Evolutionary conservation across 2,888 invertebrate genomes (phyloP).

Genomic region (Acrobasis consociella): DNA sequence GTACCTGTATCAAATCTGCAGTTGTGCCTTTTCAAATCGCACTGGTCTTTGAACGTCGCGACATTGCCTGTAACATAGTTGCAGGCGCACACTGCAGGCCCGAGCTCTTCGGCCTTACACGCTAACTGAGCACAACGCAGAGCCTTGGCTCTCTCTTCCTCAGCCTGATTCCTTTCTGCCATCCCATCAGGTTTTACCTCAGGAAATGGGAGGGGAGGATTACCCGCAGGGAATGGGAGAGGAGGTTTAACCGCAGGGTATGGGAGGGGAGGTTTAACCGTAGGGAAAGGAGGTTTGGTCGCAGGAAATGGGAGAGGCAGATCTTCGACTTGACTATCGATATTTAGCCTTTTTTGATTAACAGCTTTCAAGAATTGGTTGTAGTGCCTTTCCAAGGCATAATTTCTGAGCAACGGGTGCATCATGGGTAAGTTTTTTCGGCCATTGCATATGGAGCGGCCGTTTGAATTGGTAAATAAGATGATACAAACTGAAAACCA

Average conservation of each 20-base stretch:
- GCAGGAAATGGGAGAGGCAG: no score
- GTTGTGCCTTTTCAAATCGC: slow-evolving; percentile 46
- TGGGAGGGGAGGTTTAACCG: no score
- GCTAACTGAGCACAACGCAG: slow-evolving; percentile 36
- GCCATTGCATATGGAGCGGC: background rate
- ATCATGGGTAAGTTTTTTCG: background rate
- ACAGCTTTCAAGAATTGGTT: no score
- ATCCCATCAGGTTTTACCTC: background rate
- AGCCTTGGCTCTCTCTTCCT: slow-evolving; percentile 30
- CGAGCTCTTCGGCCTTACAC: slow-evolving; percentile 29
- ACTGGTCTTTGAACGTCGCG: slow-evolving; percentile 44
- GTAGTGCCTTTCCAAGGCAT: no score
- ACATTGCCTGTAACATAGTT: slow-evolving; percentile 47
- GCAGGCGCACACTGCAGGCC: slow-evolving; percentile 43
- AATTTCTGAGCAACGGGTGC: no score
- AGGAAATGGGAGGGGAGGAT: no score
- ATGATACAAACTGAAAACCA: background rate
- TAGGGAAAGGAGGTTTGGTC: no score
- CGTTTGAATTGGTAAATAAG: background rate
- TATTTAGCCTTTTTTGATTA: no score
- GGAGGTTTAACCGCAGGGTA: no score
- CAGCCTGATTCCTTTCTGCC: background rate
- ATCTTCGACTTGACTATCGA: no score
- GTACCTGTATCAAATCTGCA: slow-evolving; percentile 49
- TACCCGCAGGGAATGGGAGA: no score